These are phyloP conservation scores for Ataeniobius toweri DNA, from an alignment of 2,797 vertebrate species.

Conservation along the genomic window DNA sequence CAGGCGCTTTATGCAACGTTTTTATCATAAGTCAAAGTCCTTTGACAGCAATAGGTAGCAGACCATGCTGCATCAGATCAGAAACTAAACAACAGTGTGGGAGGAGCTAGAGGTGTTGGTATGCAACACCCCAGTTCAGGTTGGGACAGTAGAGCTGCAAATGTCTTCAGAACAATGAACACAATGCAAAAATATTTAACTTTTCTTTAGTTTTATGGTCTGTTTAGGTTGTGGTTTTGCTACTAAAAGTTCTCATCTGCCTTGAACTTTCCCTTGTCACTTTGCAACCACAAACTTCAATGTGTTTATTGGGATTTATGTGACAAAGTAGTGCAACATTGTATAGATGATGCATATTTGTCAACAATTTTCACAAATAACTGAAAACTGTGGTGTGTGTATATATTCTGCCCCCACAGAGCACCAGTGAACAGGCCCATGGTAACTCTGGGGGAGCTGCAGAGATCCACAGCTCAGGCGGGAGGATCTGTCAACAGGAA, in stretches of 20 bases:
- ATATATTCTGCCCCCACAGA: too few relatives aligned
- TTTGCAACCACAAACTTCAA: too few relatives aligned
- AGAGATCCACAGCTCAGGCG: too few relatives aligned
- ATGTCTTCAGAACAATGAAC: too few relatives aligned
- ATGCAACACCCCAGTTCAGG: background rate
- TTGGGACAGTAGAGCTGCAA: background rate
- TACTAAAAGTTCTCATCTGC: background rate
- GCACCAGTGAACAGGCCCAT: too few relatives aligned
- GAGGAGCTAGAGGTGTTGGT: background rate
- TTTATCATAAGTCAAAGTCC: slow-evolving; percentile 3
- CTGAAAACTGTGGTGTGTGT: too few relatives aligned
- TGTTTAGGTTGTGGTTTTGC: background rate
- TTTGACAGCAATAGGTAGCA: background rate
- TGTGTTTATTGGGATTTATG: too few relatives aligned
- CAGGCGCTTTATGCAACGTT: background rate
- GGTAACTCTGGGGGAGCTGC: too few relatives aligned
- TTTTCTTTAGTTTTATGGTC: background rate
- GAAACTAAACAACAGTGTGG: background rate
- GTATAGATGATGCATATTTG: too few relatives aligned
- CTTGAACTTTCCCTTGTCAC: background rate
- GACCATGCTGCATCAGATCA: background rate
- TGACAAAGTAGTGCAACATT: too few relatives aligned
- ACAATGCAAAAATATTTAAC: background rate
- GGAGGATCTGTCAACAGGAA: too few relatives aligned
- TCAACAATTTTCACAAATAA: too few relatives aligned